Conservation (phyloP, 2,113 vertebrate genomes). For the Corvus hawaiiensis region DNA sequence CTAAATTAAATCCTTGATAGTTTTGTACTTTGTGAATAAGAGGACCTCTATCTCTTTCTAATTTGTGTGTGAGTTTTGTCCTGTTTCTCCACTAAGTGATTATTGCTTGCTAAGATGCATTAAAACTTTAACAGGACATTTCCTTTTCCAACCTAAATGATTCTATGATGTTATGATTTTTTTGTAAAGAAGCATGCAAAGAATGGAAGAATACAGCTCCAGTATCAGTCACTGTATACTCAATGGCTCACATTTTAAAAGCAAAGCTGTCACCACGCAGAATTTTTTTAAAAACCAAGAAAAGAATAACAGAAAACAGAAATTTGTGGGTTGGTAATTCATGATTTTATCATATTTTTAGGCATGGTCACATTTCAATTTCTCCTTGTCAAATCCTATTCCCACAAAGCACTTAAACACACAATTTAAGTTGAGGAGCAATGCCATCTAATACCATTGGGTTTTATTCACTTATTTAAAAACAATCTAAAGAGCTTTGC, state of each 20-base stretch:
- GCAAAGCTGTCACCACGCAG: background rate
- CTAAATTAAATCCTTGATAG: background rate
- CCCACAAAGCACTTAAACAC: background rate
- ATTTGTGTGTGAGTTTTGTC: background rate
- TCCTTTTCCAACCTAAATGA: background rate
- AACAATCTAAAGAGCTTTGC: background rate
- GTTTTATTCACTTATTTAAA: background rate
- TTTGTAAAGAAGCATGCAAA: background rate
- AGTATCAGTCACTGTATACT: background rate
- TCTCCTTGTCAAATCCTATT: background rate
- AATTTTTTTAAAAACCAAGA: background rate
- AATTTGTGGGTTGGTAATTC: background rate
- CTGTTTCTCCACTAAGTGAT: background rate
- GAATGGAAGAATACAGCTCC: background rate
- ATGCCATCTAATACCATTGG: background rate
- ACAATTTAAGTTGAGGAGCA: background rate
- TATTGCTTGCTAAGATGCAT: background rate
- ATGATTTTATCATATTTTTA: background rate
- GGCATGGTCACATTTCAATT: background rate
- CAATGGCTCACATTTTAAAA: background rate
- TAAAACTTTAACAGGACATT: background rate
- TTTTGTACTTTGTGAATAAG: background rate
- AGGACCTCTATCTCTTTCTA: background rate
- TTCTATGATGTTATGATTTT: background rate
- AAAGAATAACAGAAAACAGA: background rate